phyloP scores from a whole-genome alignment of 2,113 vertebrate genomes.

The Scolopax mira region DNA sequence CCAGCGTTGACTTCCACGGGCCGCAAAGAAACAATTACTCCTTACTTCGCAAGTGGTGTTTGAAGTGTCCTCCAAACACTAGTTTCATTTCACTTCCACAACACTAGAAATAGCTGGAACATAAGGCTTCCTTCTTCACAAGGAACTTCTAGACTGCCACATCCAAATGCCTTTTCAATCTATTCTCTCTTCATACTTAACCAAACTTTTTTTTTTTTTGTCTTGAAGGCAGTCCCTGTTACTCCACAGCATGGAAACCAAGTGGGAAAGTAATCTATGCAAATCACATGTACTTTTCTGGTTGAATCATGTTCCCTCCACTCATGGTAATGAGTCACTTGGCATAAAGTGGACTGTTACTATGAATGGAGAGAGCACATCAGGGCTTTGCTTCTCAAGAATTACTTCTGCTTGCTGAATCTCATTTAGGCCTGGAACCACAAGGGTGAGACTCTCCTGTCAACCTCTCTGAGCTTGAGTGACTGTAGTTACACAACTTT shows the following conservation, averaged over 20 bases:
- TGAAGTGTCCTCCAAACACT: not conserved
- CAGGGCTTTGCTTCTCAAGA: slow-evolving; percentile 14
- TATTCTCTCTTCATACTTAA: not conserved
- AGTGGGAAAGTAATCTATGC: slow-evolving; percentile 52
- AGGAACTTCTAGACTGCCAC: not conserved
- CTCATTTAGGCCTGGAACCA: not conserved
- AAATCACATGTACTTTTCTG: slow-evolving; percentile 52
- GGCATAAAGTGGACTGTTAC: slow-evolving; percentile 36
- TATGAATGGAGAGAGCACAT: slow-evolving; percentile 44
- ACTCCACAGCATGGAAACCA: slow-evolving; percentile 15
- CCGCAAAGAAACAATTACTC: not conserved
- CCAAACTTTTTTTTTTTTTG: not conserved
- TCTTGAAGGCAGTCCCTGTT: not conserved
- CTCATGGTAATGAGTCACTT: slow-evolving; percentile 53
- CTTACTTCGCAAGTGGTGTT: not conserved
- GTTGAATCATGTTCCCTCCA: slow-evolving; percentile 42
- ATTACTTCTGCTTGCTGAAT: slow-evolving; percentile 37
- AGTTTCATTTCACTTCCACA: not conserved
- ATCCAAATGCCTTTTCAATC: not conserved
- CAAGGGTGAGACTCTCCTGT: not conserved
- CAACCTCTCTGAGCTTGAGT: not conserved
- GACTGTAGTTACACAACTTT: not conserved
- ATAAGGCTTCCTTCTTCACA: not conserved
- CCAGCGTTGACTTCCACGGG: not conserved
- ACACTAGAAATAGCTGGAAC: not conserved